Conservation (phyloP, 35 echinoderm and acorn worm species). For the Apostichopus japonicus region DNA sequence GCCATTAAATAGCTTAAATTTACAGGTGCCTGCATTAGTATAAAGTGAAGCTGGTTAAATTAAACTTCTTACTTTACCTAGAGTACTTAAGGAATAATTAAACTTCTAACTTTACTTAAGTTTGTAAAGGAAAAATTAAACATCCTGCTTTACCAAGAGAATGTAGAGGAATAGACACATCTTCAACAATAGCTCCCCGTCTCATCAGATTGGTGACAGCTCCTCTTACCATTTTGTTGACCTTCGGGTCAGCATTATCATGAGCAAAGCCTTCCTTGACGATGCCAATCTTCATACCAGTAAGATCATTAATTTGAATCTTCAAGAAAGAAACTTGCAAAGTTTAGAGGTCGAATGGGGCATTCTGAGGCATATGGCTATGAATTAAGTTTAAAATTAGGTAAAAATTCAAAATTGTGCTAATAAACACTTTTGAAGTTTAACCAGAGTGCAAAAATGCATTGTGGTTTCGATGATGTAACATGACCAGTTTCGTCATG, state of each 20-base stretch:
- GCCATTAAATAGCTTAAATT: too few relatives aligned
- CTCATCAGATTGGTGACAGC: slow-evolving; percentile 13
- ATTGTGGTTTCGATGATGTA: too few relatives aligned
- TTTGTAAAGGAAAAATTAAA: too few relatives aligned
- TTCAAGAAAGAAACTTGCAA: neutral
- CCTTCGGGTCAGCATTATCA: slow-evolving; percentile 48
- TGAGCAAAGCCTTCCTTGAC: slow-evolving; percentile 76
- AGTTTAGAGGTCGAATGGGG: neutral
- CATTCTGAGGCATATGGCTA: neutral
- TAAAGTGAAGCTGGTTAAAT: too few relatives aligned
- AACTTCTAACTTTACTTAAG: too few relatives aligned
- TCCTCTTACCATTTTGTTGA: slow-evolving; percentile 52
- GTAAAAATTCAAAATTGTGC: too few relatives aligned
- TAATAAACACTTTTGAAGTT: too few relatives aligned
- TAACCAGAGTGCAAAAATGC: too few relatives aligned
- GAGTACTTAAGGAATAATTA: too few relatives aligned
- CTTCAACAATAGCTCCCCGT: slow-evolving; percentile 48
- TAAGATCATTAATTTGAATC: slow-evolving; percentile 54
- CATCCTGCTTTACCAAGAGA: neutral
- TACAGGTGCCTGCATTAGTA: too few relatives aligned
- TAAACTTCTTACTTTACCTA: too few relatives aligned
- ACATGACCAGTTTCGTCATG: too few relatives aligned
- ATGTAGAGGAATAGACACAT: slow-evolving; percentile 82
- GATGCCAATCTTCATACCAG: slow-evolving; percentile 62
- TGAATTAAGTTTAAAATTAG: neutral